Evolutionary conservation across 1,140 invertebrate species (phyloP), one percentile per base, ranked within the genome.

Genomic region (Camponotus pennsylvanicus): DNA sequence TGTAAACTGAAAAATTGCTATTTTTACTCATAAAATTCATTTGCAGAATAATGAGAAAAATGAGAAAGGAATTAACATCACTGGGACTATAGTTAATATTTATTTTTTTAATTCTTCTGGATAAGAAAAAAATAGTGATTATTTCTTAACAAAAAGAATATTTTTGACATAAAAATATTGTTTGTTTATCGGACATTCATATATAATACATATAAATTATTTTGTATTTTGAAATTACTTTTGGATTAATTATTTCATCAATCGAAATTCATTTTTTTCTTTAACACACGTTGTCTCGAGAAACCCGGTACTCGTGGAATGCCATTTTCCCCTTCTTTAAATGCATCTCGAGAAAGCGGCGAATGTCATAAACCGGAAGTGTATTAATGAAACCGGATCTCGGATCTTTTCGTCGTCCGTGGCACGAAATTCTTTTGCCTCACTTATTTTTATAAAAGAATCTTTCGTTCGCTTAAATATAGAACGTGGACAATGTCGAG

Each of bases 351-450:
- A 37, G 71, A 80, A 32, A 70, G 64, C 64, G 64, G 32, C 34
- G 71, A 87, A 87, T 71, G 71, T 37, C 71, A 27, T 83, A 55
- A 87, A 91, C 73, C 92, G 92, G 92, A 93, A 94, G 91, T 57
- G 89, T 61, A 91, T 93, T 91, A 94, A 93, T 92, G 91, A 92
- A 92, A 86, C 91, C 88, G 91, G 92, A 94, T 92, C 49, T 67
- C 11, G 37, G n/a, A 37, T 61, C 57, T 79, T 86, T 78, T 13
- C 21, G 63, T 45, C 45, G 21, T 49, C 64, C 32, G 70, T 55
- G 42, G n/a, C 4, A 32, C 15, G 15, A 55, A 83, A 83, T 83
- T 83, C 27, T 73, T 82, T 73, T 21, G 52, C 15, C 11, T 57
- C 13, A 18, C n/a, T 57, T 9, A 49, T 5, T 70, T 27, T 40